Conservation (phyloP, 2,888 invertebrate genomes). For the Catocala sponsa region DNA sequence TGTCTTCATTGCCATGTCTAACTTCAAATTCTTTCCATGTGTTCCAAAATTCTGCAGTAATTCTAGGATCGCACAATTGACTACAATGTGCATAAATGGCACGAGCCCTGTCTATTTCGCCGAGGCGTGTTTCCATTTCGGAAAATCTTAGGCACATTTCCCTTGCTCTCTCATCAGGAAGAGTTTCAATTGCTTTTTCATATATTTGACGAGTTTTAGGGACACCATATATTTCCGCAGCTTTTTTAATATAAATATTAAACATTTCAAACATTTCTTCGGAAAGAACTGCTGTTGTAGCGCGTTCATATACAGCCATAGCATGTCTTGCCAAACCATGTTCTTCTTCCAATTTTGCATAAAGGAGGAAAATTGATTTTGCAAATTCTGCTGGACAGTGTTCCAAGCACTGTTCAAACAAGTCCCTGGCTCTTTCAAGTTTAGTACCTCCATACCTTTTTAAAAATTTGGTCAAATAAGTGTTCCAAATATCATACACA, state of each 20-base stretch:
- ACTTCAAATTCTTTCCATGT: slow-evolving; percentile 99
- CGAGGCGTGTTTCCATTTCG: slow-evolving; percentile 99
- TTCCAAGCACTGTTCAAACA: slow-evolving; percentile 99
- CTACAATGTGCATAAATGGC: slow-evolving; percentile 99
- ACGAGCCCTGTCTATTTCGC: slow-evolving; percentile 98
- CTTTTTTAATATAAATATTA: slow-evolving; percentile 99
- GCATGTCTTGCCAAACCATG: slow-evolving; percentile 99
- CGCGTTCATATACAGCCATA: slow-evolving; percentile 99
- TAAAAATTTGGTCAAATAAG: slow-evolving; percentile 98
- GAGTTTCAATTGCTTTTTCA: slow-evolving; percentile 98
- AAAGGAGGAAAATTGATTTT: slow-evolving; percentile 97
- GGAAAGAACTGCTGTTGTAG: slow-evolving; percentile 96
- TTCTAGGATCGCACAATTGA: slow-evolving; percentile 99
- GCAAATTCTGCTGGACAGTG: slow-evolving; percentile 98
- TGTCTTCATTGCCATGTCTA: slow-evolving; percentile 99
- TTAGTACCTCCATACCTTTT: slow-evolving; percentile 98
- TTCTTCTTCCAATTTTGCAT: slow-evolving; percentile 99
- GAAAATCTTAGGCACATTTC: slow-evolving; percentile 99
- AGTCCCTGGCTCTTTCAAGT: slow-evolving; percentile 97
- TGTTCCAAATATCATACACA: slow-evolving; percentile 99
- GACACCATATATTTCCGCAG: slow-evolving; percentile 98
- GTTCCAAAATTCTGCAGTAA: slow-evolving; percentile 98
- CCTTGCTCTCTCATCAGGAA: slow-evolving; percentile 96
- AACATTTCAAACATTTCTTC: slow-evolving; percentile 99
- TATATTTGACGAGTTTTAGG: slow-evolving; percentile 99